A percentile compares a stretch with the other conserved stretches of the same genome.
These are phyloP conservation scores for Cistogaster globosa DNA, from an alignment of 2,888 invertebrate genomes.

Conservation along the genomic window DNA sequence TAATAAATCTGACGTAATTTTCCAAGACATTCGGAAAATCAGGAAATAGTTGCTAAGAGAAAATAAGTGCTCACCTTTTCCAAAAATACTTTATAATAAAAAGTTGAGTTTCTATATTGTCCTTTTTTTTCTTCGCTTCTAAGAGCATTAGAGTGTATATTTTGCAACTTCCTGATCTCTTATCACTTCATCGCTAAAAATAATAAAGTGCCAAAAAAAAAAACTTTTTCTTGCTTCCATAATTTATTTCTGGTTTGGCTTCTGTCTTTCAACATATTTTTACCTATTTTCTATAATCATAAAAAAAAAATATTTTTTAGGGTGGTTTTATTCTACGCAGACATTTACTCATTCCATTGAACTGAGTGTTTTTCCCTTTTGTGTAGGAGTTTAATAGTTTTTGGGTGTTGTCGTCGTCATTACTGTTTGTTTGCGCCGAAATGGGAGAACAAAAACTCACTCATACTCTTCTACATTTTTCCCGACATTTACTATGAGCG, in stretches of 20 bases:
- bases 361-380: background rate
- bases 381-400: constrained; percentile 4
- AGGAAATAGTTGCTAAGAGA: too few relatives aligned
- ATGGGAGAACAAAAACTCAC: constrained; percentile 13
- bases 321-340: constrained; percentile 2
- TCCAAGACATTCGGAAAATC: too few relatives aligned
- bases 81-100: too few relatives aligned
- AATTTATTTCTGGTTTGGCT: background rate
- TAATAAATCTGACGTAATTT: too few relatives aligned
- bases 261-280: background rate
- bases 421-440: background rate
- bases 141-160: background rate
- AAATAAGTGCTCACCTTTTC: too few relatives aligned
- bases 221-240: constrained; percentile 3
- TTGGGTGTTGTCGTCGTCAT: constrained; percentile 33
- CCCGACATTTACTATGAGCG: background rate
- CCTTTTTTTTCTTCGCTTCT: too few relatives aligned
- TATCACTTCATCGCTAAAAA: constrained; percentile 3
- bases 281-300: too few relatives aligned
- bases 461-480: background rate
- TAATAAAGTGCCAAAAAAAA: constrained; percentile 12
- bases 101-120: too few relatives aligned
- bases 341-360: background rate
- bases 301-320: background rate
- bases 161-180: background rate